Percentiles rank a stretch among this genome's conserved stretches.
These are phyloP conservation scores for Rostratula benghalensis DNA, from an alignment of 2,113 vertebrate genomes.

Conservation along the genomic window DNA sequence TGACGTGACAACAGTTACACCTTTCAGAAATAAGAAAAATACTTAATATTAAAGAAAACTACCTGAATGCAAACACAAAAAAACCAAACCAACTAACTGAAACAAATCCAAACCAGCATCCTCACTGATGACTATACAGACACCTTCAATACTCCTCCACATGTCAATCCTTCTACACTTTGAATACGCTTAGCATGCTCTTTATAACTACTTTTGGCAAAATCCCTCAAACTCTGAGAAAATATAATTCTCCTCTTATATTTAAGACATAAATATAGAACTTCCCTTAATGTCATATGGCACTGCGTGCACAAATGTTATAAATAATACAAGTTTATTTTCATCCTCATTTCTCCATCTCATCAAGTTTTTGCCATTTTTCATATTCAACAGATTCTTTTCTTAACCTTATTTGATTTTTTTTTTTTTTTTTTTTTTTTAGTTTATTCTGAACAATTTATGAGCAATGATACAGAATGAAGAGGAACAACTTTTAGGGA, in stretches of 20 bases:
- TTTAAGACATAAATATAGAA: background rate
- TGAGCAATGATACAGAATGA: background rate
- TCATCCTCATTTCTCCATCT: background rate
- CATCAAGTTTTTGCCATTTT: background rate
- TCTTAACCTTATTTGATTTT: background rate
- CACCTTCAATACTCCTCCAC: background rate
- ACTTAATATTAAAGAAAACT: background rate
- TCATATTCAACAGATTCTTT: background rate
- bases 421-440: background rate
- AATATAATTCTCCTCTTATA: background rate
- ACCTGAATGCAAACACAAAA: background rate
- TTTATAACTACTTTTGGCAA: background rate
- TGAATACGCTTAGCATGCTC: background rate
- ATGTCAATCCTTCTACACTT: background rate
- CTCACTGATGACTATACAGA: background rate
- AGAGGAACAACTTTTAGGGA: background rate
- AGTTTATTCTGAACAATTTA: background rate
- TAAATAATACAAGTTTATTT: background rate
- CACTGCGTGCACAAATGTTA: background rate
- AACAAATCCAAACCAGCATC: background rate
- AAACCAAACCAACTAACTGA: background rate
- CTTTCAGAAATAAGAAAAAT: conserved; percentile 66
- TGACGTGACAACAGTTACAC: conserved; percentile 88
- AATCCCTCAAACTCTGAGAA: background rate
- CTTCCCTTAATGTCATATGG: rapidly evolving